A percentile compares a stretch with the other conserved stretches of the same genome.
phyloP scores from a whole-genome alignment of 2,888 invertebrate species.

The Pelosia muscerda region DNA sequence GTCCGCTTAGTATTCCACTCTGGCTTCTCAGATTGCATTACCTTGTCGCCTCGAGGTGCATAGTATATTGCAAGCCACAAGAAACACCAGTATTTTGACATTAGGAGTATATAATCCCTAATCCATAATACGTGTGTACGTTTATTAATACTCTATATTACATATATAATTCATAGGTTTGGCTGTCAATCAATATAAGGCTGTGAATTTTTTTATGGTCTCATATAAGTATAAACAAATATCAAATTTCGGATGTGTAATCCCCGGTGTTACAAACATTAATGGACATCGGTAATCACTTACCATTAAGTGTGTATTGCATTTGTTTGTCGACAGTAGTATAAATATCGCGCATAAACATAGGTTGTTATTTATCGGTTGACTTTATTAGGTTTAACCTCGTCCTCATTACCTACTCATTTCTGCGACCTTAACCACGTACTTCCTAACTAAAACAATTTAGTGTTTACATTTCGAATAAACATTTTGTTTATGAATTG shows the following conservation, averaged over 20 bases:
- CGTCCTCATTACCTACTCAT: slow-evolving; percentile 7
- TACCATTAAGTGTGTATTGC: not conserved
- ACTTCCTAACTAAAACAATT: not conserved
- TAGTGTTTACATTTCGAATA: slow-evolving; percentile 21
- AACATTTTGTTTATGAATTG: not conserved
- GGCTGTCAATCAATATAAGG: not conserved
- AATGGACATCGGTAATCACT: not conserved
- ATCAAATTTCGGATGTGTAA: not conserved
- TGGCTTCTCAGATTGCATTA: slow-evolving; percentile 72
- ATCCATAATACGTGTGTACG: not conserved
- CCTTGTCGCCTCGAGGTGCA: slow-evolving; percentile 75
- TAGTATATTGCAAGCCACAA: slow-evolving; percentile 70
- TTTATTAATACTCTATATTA: not conserved
- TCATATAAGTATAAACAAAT: too few relatives aligned
- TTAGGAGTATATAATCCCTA: slow-evolving; percentile 8
- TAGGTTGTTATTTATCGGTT: not conserved
- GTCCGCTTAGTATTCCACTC: slow-evolving; percentile 72
- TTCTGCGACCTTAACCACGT: slow-evolving; percentile 1
- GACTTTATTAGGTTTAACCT: not conserved
- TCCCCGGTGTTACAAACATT: not conserved
- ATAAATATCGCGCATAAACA: not conserved
- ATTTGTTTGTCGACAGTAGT: not conserved
- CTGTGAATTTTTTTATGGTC: not conserved
- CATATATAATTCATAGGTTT: not conserved
- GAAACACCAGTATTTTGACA: slow-evolving; percentile 47